A percentile compares a stretch with the other conserved stretches of the same genome.
These are phyloP conservation scores for Osmoderma eremita DNA, from an alignment of 2,888 invertebrate species.

Conservation along the genomic window DNA sequence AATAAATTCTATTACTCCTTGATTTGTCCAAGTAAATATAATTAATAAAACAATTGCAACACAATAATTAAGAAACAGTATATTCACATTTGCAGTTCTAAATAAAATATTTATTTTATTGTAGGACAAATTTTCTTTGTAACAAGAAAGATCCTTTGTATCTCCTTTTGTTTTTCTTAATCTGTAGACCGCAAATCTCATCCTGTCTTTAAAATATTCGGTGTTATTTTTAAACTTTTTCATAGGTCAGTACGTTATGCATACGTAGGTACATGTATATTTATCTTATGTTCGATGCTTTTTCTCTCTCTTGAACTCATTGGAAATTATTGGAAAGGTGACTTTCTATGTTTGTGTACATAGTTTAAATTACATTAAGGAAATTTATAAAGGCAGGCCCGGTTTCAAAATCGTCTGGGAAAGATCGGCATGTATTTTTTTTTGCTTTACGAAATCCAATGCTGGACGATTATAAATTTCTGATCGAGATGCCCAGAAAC, in stretches of 20 bases:
- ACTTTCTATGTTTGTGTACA: slow-evolving; percentile 21
- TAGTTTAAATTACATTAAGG: background rate
- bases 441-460: background rate
- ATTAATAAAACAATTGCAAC: slow-evolving; percentile 2
- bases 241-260: slow-evolving; percentile 21
- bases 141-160: background rate
- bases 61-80: background rate
- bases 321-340: slow-evolving; percentile 28
- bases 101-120: too few relatives aligned
- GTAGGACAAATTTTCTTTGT: too few relatives aligned
- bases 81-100: too few relatives aligned
- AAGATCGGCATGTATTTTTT: too few relatives aligned
- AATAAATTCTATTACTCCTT: too few relatives aligned
- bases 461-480: too few relatives aligned
- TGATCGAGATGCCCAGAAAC: too few relatives aligned
- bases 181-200: too few relatives aligned
- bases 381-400: background rate
- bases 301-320: slow-evolving; percentile 15
- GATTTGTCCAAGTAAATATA: too few relatives aligned
- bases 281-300: background rate
- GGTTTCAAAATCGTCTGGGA: background rate
- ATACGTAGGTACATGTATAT: background rate
- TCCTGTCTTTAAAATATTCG: slow-evolving; percentile 4
- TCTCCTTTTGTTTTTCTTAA: background rate
- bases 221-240: slow-evolving; percentile 21